Percentiles rank a stretch among this genome's conserved stretches.
Evolutionary conservation across 2,888 invertebrate genomes (phyloP).

Genomic region (Syrista parreyssii): DNA sequence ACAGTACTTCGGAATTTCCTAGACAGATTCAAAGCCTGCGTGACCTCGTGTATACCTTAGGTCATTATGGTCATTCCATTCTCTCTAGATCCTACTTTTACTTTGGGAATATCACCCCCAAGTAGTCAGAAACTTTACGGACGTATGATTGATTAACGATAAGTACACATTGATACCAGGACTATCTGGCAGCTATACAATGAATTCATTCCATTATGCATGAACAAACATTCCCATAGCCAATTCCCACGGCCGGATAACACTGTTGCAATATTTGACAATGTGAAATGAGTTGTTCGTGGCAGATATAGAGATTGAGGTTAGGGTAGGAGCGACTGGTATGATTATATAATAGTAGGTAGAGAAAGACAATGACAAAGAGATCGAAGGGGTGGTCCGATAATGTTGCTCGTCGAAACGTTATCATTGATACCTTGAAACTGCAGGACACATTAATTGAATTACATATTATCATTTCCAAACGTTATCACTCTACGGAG

Average conservation of each 20-base stretch:
- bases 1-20: too few species aligned
- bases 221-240: not conserved
- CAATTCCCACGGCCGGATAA: not conserved
- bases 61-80: not conserved
- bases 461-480: constrained; percentile 45
- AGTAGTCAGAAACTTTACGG: not conserved
- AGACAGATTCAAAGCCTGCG: too few species aligned
- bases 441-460: constrained; percentile 38
- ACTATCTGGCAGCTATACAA: not conserved
- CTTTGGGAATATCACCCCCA: not conserved
- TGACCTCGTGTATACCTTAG: too few species aligned
- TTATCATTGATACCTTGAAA: not conserved
- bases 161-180: not conserved
- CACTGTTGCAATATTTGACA: not conserved
- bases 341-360: not conserved
- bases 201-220: not conserved
- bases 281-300: not conserved
- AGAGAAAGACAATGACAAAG: constrained; percentile 9
- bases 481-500: constrained; percentile 40
- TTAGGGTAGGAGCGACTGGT: not conserved
- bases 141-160: not conserved
- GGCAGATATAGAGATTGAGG: not conserved
- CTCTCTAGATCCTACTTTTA: not conserved
- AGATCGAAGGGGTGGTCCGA: not conserved
- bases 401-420: constrained; percentile 6